Percentiles rank a stretch among this genome's conserved stretches.
These are phyloP conservation scores for Drosophila dunni DNA, from an alignment of 1,140 invertebrate genomes.

Conservation along the genomic window DNA sequence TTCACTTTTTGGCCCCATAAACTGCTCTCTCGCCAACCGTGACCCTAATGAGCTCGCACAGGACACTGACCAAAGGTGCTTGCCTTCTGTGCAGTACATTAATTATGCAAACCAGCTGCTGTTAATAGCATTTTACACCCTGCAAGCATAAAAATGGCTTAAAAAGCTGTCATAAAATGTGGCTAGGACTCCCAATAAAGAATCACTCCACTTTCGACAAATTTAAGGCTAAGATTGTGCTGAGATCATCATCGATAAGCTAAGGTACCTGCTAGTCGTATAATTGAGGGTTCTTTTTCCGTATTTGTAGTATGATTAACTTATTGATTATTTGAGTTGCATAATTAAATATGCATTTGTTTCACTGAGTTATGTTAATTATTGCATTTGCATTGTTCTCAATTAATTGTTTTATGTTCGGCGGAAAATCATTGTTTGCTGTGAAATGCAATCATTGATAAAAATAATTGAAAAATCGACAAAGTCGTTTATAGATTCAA, in stretches of 20 bases:
- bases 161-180: conserved; percentile 8
- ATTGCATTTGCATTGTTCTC: conserved; percentile 60
- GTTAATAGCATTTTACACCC: conserved; percentile 41
- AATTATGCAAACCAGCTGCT: conserved; percentile 47
- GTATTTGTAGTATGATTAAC: conserved; percentile 52
- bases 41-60: conserved; percentile 42
- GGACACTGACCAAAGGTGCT: background rate
- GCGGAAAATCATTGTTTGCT: conserved; percentile 52
- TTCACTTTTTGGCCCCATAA: conserved; percentile 18
- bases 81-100: conserved; percentile 15
- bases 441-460: conserved; percentile 16
- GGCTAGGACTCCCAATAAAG: background rate
- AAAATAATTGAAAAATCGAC: conserved; percentile 5
- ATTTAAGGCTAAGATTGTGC: background rate
- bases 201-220: background rate
- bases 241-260: background rate
- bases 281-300: too few relatives aligned
- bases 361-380: conserved; percentile 18
- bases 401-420: conserved; percentile 67
- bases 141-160: conserved; percentile 5
- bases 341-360: conserved; percentile 79
- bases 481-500: conserved; percentile 1
- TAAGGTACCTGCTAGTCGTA: background rate
- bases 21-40: conserved; percentile 9
- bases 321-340: conserved; percentile 65